Percentiles rank a stretch among this genome's conserved stretches.
Evolutionary conservation across 2,888 invertebrate species (phyloP).

Genomic region (Ypsolopha scabrella): DNA sequence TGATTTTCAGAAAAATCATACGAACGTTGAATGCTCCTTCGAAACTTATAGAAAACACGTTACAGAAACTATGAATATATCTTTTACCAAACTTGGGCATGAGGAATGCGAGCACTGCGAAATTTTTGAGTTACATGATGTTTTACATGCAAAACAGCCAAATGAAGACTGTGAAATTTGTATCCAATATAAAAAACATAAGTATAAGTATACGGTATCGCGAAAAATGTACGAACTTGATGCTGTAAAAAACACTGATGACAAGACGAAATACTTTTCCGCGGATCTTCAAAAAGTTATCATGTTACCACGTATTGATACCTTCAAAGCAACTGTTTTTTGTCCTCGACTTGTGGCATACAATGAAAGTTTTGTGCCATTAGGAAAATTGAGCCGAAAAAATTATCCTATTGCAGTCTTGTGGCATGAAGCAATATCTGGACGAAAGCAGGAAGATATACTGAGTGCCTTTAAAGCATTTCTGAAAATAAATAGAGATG

Average conservation of each 20-base stretch:
- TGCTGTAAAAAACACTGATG: slow-evolving; percentile 1
- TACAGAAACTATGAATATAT: slow-evolving; percentile 7
- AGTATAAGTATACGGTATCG: not conserved
- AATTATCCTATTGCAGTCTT: no score
- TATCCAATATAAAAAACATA: slow-evolving; percentile 7
- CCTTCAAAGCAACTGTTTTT: no score
- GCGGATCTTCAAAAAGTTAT: slow-evolving; percentile 8
- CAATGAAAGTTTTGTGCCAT: no score
- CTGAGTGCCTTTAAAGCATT: no score
- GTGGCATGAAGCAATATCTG: no score
- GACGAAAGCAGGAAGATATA: no score
- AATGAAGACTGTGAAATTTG: slow-evolving; percentile 5
- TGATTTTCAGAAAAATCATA: not conserved
- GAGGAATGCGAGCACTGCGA: slow-evolving; percentile 12
- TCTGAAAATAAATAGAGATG: no score
- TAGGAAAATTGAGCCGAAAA: no score
- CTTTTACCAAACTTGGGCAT: slow-evolving; percentile 8
- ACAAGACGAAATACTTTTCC: slow-evolving; percentile 7
- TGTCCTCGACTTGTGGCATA: no score
- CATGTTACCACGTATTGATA: no score
- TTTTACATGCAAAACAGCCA: slow-evolving; percentile 3
- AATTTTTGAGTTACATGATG: slow-evolving; percentile 8
- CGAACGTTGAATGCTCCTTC: not conserved
- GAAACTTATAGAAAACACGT: slow-evolving; percentile 8
- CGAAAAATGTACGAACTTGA: not conserved